These are phyloP conservation scores for Diglossa brunneiventris DNA, from an alignment of 2,113 vertebrate genomes.

Conservation along the genomic window DNA sequence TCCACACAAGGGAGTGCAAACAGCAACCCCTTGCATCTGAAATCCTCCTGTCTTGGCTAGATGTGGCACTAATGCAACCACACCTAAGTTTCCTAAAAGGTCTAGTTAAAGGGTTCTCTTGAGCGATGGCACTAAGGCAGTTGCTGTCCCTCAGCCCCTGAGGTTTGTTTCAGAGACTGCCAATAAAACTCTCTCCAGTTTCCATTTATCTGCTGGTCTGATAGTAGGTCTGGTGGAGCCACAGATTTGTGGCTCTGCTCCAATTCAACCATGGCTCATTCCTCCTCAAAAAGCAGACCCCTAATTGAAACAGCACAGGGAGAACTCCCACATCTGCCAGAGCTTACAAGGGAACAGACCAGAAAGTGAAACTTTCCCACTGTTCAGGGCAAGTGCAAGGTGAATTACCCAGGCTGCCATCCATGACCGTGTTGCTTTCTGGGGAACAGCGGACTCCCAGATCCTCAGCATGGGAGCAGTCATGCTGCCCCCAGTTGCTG, in stretches of 20 bases:
- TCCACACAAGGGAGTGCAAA: neutral
- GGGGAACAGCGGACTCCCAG: constrained; percentile 83
- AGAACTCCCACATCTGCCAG: neutral
- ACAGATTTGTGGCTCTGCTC: neutral
- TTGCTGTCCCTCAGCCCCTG: neutral
- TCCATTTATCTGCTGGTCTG: neutral
- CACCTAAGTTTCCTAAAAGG: neutral
- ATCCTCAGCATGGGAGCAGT: constrained; percentile 91
- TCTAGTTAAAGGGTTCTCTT: neutral
- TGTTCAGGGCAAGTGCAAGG: neutral
- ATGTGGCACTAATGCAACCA: neutral
- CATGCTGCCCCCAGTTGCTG: constrained; percentile 89
- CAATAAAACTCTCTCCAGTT: neutral
- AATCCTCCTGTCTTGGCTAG: neutral
- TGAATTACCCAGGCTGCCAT: constrained; percentile 40
- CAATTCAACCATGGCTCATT: neutral
- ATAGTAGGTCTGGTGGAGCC: neutral
- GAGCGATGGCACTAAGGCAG: neutral
- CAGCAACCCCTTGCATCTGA: neutral
- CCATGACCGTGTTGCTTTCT: constrained; percentile 34
- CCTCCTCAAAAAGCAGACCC: neutral
- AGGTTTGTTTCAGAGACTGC: neutral
- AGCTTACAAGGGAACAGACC: neutral
- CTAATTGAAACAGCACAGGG: neutral
- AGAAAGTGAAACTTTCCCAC: neutral